phyloP scores from a whole-genome alignment of 2,888 invertebrate species.

The Ametastegia equiseti region DNA sequence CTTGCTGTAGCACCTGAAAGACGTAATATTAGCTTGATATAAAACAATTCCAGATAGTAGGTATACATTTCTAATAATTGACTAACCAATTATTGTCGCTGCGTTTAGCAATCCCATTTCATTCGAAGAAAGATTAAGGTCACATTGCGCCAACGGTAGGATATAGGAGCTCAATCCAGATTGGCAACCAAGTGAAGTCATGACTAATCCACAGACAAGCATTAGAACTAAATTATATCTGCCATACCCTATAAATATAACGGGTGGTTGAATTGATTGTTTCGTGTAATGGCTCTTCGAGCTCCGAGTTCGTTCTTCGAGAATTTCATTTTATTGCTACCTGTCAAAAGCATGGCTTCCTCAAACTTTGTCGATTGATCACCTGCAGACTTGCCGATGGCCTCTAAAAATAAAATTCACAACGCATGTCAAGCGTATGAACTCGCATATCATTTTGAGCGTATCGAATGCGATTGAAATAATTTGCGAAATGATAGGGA shows the following conservation, averaged over 20 bases:
- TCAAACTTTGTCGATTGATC: constrained; percentile 27
- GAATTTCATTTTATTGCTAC: neutral
- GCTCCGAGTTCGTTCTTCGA: neutral
- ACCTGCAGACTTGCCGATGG: neutral
- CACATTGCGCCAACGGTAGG: constrained; percentile 32
- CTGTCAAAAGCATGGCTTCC: constrained; percentile 29
- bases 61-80: neutral
- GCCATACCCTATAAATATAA: constrained; percentile 26
- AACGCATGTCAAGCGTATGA: neutral
- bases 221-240: constrained; percentile 17
- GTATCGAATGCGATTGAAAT: too few species aligned
- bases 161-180: constrained; percentile 29
- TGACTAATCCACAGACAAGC: constrained; percentile 17
- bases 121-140: neutral
- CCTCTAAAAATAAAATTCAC: neutral
- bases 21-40: neutral
- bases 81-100: constrained; percentile 29
- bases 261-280: neutral
- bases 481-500: too few species aligned
- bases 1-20: constrained; percentile 81
- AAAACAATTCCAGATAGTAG: neutral
- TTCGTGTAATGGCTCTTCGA: neutral
- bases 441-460: neutral
- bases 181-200: constrained; percentile 24
- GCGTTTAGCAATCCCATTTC: constrained; percentile 36